Conservation (phyloP, 2,797 vertebrate genomes). For the Arrhamphus sclerolepis region DNA sequence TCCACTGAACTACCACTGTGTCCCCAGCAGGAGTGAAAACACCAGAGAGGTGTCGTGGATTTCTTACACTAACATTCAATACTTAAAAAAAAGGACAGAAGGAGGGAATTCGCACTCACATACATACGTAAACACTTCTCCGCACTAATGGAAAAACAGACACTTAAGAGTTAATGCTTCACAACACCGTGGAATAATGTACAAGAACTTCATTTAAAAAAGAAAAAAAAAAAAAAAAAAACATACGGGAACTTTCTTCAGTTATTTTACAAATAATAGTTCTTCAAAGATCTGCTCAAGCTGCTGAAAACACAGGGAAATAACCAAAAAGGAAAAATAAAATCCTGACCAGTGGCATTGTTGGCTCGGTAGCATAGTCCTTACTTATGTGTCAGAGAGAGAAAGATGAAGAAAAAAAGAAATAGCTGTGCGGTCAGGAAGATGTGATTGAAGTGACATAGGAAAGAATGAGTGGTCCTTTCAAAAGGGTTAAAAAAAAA, state of each 20-base stretch:
- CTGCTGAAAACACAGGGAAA: slow-evolving; percentile 54
- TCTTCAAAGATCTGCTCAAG: slow-evolving; percentile 44
- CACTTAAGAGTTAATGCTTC: slow-evolving; percentile 83
- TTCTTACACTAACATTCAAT: slow-evolving; percentile 83
- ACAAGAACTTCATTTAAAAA: slow-evolving; percentile 65
- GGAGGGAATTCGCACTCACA: slow-evolving; percentile 28
- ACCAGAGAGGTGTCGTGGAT: slow-evolving; percentile 44
- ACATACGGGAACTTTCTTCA: slow-evolving; percentile 53
- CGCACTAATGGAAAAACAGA: slow-evolving; percentile 43
- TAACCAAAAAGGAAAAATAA: no score
- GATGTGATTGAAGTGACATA: slow-evolving; percentile 58
- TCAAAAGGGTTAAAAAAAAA: slow-evolving; percentile 43
- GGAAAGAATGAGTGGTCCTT: slow-evolving; percentile 74
- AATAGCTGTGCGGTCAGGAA: slow-evolving; percentile 42
- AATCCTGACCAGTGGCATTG: slow-evolving; percentile 39
- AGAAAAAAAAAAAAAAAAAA: slow-evolving; percentile 44
- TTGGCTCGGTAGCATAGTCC: slow-evolving; percentile 30
- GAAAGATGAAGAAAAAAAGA: slow-evolving; percentile 7
- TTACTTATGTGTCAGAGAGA: slow-evolving; percentile 29
- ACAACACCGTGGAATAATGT: slow-evolving; percentile 73
- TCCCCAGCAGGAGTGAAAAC: slow-evolving; percentile 51
- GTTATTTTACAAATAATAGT: slow-evolving; percentile 72
- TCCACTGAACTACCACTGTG: slow-evolving; percentile 52
- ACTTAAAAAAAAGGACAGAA: slow-evolving; percentile 61
- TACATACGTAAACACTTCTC: slow-evolving; percentile 17